Evolutionary conservation across 2,113 vertebrate species (phyloP), one percentile per base, ranked within the genome.

Genomic region (Rhipidura dahli): DNA sequence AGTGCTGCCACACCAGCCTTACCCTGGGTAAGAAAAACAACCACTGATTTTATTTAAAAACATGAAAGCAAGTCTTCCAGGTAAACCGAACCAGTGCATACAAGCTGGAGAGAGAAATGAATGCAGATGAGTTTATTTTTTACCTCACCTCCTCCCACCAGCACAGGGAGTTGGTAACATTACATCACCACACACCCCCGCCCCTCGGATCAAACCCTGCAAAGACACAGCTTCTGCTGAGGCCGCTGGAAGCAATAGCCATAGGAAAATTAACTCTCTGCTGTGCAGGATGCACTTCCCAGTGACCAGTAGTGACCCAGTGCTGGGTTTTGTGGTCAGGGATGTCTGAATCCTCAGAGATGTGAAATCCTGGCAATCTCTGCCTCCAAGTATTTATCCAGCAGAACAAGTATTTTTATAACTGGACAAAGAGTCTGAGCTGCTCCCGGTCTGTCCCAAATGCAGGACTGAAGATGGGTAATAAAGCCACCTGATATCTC

Each of bases 71-170:
- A 45, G 44, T 76, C 65, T 60, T 85, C 9, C 87, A 94, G 89
- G 91, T 91, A 72, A 79, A 61, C 10, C 0, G 0, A 89, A 71
- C 72, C 80, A 42, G 61, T 7, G 5, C 83, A 44, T 1, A 17
- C 44, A 44, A 76, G 87, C 65, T 27, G 45, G 27, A 77, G 84
- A 87, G 89, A 89, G 81, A n/a, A 83, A 21, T 8, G 56, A 86
- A 93, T 90, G 79, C 76, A 80, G 80, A 83, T 95, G 83, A 89
- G 80, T 90, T 50, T 89, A 90, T 97, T 93, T 96, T 83, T 93
- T 59, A 92, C 86, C 45, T 12, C 60, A 75, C 83, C 96, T 96
- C 96, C 96, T 86, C 73, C 90, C 26, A 56, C 65, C 89, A 92
- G 85, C 19, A 4, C 61, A 5, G 51, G 73, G 80, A 95, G 72